Conservation (phyloP, 1,140 invertebrate species). For the Drosophila bifasciata region DNA sequence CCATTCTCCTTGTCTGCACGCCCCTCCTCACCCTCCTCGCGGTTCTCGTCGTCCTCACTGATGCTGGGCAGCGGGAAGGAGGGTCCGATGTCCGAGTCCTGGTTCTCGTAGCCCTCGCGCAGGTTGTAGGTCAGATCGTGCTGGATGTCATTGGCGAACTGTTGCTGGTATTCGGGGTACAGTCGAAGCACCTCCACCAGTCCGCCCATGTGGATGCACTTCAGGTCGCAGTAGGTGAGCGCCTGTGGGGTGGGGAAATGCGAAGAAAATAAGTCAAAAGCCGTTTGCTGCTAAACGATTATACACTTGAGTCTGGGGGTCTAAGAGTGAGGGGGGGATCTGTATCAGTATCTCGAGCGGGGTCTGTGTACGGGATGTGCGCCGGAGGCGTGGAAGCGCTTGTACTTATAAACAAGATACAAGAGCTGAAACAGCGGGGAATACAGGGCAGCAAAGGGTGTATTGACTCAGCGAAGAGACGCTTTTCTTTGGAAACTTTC, state of each 20-base stretch:
- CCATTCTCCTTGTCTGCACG: constrained; percentile 56
- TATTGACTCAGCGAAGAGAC: not conserved
- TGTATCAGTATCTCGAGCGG: too few relatives aligned
- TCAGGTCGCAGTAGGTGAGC: constrained; percentile 97
- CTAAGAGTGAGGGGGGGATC: too few relatives aligned
- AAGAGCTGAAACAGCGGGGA: constrained; percentile 29
- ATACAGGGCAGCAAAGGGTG: not conserved
- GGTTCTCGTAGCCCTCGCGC: constrained; percentile 95
- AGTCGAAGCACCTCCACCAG: constrained; percentile 94
- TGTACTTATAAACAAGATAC: constrained; percentile 27
- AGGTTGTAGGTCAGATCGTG: constrained; percentile 98
- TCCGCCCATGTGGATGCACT: constrained; percentile 95
- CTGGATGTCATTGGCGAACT: constrained; percentile 96
- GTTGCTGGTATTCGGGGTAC: constrained; percentile 97
- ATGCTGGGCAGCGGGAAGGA: constrained; percentile 94
- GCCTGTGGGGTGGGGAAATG: too few relatives aligned
- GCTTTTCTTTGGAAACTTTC: not conserved
- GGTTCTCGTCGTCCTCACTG: constrained; percentile 95
- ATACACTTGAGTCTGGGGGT: constrained; percentile 45
- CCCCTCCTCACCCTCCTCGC: constrained; percentile 87
- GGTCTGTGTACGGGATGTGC: too few relatives aligned
- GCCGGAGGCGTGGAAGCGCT: constrained; percentile 19
- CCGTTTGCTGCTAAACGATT: constrained; percentile 64
- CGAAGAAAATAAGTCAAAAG: constrained; percentile 41
- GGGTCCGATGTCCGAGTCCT: constrained; percentile 93